Base-by-base conservation (phyloP, 2,888 invertebrate genomes). In the Peribatodes rhomboidaria region DNA sequence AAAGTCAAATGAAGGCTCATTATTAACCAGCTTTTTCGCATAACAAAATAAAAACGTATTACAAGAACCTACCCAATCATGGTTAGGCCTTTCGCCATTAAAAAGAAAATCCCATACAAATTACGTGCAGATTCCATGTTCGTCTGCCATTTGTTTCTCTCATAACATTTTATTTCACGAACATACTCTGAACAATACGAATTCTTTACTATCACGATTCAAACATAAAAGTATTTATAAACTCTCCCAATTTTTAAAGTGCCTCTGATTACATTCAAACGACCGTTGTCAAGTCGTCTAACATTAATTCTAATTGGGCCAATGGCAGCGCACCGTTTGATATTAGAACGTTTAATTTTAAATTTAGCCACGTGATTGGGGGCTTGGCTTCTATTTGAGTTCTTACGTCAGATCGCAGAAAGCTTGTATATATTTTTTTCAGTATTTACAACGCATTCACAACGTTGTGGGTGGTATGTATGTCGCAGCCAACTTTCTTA, bases 371-470 rank as follows among this genome's bases (percentile, higher is more conserved):
- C 80, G 77, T 83, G 82, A 62, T 76, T 78, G 79, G 85, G 84
- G 86, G 88, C 85, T 85, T 77, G 87, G 68, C 84, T 57, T 58
- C 70, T 74, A 72, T 73, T 71, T 74, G 70, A 61, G 62, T 67
- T 67, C 68, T 63, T 65, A 33, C 20, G 44, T 47, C n/a, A 35
- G 70, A 37, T 54, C 47, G 65, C 75, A 67, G 71, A 75, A 75
- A 72, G 74, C 76, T 73, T 16, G 57, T 70, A 65, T 72, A 76
- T 73, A 75, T 67, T 69, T 58, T 13, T n/a, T n/a, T n/a, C n/a
- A n/a, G n/a, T 58, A 49, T 62, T 60, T 60, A 63, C 66, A 47
- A 37, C 53, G 27, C 57, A 49, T 55, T 42, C 18, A 41, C 20
- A 46, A 4, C 58, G 41, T 35, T 44, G 54, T 64, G 57, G 39